Evolutionary conservation across 2,113 vertebrate genomes (phyloP).

Genomic region (Empidonax alnorum): DNA sequence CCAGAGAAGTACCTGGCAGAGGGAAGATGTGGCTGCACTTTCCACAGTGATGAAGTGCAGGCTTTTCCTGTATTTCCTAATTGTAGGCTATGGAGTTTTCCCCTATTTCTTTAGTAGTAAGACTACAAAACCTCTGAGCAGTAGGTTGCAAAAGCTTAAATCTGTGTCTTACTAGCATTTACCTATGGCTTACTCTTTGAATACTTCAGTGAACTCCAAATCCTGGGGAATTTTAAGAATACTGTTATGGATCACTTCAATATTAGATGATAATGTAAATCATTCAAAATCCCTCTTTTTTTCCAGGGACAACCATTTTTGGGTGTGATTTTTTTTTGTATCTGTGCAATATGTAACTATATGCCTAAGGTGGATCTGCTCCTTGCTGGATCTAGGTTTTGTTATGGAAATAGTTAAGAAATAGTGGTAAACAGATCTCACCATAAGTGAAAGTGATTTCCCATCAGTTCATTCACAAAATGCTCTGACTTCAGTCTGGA

Average conservation of each 20-base stretch:
- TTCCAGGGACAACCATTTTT: neutral
- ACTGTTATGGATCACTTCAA: neutral
- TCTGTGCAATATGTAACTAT: neutral
- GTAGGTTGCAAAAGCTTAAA: neutral
- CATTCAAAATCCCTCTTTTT: neutral
- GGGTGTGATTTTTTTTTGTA: too few species aligned
- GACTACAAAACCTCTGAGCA: neutral
- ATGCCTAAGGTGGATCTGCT: neutral
- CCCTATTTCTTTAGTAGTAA: neutral
- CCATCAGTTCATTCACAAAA: neutral
- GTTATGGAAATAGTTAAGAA: neutral
- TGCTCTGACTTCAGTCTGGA: neutral
- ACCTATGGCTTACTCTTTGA: neutral
- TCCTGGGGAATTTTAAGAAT: neutral
- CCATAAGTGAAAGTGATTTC: neutral
- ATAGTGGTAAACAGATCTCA: neutral
- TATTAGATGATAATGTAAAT: neutral
- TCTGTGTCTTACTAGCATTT: neutral
- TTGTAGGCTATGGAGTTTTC: neutral
- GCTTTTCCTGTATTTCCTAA: neutral
- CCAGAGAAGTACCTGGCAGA: neutral
- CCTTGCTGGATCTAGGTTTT: neutral
- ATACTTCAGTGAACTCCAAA: neutral
- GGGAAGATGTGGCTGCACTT: neutral
- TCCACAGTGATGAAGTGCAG: too few species aligned